Evolutionary conservation across 2,888 invertebrate species (phyloP), one percentile per base, ranked within the genome.

Genomic region (Cancer borealis): DNA sequence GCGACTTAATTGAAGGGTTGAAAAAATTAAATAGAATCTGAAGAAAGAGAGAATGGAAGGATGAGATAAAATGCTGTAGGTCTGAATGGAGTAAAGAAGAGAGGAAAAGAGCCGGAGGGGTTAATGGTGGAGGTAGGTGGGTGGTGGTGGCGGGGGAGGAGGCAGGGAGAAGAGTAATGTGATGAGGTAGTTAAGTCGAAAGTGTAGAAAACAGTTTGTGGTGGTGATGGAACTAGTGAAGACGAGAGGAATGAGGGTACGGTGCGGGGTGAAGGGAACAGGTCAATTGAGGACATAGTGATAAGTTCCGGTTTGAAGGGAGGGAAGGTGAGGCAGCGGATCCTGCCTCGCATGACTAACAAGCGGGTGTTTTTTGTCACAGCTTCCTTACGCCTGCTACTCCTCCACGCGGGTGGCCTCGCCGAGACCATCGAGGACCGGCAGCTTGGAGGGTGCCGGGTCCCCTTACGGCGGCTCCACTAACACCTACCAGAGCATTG

Each of bases 401-500:
- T 95, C 95, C 0, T 93, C 95, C 45, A 95, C 95, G 10, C 94
- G 94, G 45, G 95, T 95, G 21, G 95, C 95, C 14, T 94, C 95
- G 14, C 95, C 95, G 5, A 87, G 95, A 10, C 95, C 95, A 49
- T 92, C 95, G 30, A 87, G 95, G 47, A 94, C 95, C 12, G 91
- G 94, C 49, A 94, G 95, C 45, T 90, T 95, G 88, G 95, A 95
- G 90, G 95, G 95, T 3, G 88, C 93, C 17, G 95, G 93, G n/a
- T 95, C 95, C 10, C 95, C 95, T 14, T 95, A 95, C 92, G 94
- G 93, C 5, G 94, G 94, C 14, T 95, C 95, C 45, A 95, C 95
- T 30, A 94, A 94, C 90, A 95, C 95, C 54, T 95, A 95, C 94
- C 95, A 95, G 49, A 95, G 95, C 94, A 95, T 95, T 66, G 95